phyloP scores from a whole-genome alignment of 2,797 vertebrate species.

The Carapus acus region DNA sequence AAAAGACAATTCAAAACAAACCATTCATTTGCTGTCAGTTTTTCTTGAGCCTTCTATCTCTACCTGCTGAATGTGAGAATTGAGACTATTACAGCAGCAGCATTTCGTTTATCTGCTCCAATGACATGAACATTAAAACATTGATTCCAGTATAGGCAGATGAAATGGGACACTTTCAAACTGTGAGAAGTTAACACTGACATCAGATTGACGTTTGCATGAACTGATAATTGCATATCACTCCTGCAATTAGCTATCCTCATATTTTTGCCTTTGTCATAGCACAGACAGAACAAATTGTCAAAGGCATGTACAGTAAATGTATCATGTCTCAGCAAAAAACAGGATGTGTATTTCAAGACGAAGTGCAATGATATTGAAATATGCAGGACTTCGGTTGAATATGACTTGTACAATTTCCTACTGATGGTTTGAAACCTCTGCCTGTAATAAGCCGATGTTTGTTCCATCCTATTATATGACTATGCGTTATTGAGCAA shows the following conservation, averaged over 20 bases:
- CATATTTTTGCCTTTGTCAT: neutral
- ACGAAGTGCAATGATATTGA: neutral
- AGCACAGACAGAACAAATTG: neutral
- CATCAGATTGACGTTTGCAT: too few species aligned
- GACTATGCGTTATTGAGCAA: too few species aligned
- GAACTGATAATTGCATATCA: neutral
- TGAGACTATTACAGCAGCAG: conserved; percentile 37
- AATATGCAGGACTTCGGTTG: neutral
- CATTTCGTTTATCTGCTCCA: neutral
- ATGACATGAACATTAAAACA: too few species aligned
- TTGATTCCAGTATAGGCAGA: too few species aligned
- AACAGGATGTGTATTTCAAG: too few species aligned
- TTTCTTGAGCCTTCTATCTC: conserved; percentile 22
- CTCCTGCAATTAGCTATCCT: neutral
- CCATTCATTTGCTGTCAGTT: conserved; percentile 38
- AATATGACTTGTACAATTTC: conserved; percentile 13
- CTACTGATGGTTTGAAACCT: conserved; percentile 7
- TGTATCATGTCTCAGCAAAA: neutral
- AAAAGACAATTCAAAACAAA: conserved; percentile 4
- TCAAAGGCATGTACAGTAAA: neutral
- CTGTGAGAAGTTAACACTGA: too few species aligned
- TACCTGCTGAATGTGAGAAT: conserved; percentile 6
- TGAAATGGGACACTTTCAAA: too few species aligned
- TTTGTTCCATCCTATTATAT: too few species aligned
- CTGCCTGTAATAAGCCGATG: too few species aligned